phyloP scores from a whole-genome alignment of 2,113 vertebrate genomes.

The Nannospalax galili region DNA sequence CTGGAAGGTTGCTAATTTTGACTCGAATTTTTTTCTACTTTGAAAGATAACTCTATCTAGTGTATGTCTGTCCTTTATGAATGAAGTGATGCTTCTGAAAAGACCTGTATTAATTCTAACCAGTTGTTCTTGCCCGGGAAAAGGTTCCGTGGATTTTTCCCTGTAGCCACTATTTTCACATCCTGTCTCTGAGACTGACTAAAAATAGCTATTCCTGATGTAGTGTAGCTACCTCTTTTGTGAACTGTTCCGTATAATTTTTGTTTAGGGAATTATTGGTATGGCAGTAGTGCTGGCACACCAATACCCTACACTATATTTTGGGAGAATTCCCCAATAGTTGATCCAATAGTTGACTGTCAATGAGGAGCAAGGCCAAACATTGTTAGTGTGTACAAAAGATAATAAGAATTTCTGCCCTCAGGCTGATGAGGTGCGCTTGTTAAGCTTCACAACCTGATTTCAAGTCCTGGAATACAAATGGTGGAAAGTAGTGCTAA shows the following conservation, averaged over 20 bases:
- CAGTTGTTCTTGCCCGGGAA: neutral
- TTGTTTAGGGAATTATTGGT: slow-evolving; percentile 56
- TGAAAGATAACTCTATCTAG: slow-evolving; percentile 7
- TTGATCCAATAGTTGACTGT: slow-evolving; percentile 25
- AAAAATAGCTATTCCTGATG: slow-evolving; percentile 37
- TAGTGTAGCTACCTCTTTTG: neutral
- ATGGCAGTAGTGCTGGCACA: neutral
- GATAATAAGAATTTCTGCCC: neutral
- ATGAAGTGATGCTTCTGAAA: slow-evolving; percentile 27
- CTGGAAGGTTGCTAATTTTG: slow-evolving; percentile 17
- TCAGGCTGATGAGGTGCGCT: neutral
- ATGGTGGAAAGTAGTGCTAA: neutral
- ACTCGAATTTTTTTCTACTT: slow-evolving; percentile 47
- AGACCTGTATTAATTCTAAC: slow-evolving; percentile 31
- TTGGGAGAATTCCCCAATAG: slow-evolving; percentile 4
- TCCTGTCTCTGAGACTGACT: slow-evolving; percentile 54
- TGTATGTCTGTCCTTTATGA: slow-evolving; percentile 37
- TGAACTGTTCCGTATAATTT: neutral
- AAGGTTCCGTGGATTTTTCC: slow-evolving; percentile 41
- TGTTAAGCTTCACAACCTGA: too few relatives aligned
- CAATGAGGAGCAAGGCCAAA: neutral
- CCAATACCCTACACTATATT: neutral
- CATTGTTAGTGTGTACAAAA: neutral
- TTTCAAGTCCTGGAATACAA: neutral
- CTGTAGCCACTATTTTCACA: slow-evolving; percentile 45